Conservation (phyloP, 2,888 invertebrate genomes). For the Diadegma fenestrale region DNA sequence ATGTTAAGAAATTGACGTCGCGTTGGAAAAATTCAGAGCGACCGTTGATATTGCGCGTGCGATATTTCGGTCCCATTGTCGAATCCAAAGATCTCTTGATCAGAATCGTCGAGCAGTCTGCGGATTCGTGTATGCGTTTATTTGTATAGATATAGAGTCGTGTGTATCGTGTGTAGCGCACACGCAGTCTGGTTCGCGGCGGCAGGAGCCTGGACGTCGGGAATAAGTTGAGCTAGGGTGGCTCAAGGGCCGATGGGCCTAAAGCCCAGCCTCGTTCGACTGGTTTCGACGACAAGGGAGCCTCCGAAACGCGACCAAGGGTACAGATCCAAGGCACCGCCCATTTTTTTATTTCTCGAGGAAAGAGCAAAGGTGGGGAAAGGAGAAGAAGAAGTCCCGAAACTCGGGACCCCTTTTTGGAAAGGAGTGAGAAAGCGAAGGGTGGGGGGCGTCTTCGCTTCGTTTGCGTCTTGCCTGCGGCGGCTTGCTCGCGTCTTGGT, state of each 20-base stretch:
- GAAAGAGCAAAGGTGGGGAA: constrained; percentile 25
- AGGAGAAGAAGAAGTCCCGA: constrained; percentile 39
- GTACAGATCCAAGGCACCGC: constrained; percentile 82
- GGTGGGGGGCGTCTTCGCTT: constrained; percentile 18
- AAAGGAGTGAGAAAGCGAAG: not conserved
- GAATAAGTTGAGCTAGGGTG: constrained; percentile 32
- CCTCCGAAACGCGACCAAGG: constrained; percentile 73
- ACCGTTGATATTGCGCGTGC: constrained; percentile 6
- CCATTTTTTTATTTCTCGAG: constrained; percentile 82
- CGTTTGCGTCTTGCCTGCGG: constrained; percentile 57
- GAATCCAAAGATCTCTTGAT: constrained; percentile 68
- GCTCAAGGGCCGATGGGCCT: constrained; percentile 74
- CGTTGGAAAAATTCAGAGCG: not conserved
- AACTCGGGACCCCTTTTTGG: constrained; percentile 38
- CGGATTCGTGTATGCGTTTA: constrained; percentile 45
- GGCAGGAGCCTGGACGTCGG: constrained; percentile 15
- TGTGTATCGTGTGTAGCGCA: constrained; percentile 27
- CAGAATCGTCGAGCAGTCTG: constrained; percentile 66
- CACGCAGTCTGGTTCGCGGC: constrained; percentile 54
- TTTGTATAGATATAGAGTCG: not conserved
- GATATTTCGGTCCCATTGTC: constrained; percentile 61
- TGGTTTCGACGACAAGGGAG: constrained; percentile 66
- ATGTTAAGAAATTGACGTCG: not conserved
- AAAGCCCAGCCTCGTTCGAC: constrained; percentile 79
- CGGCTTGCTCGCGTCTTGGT: constrained; percentile 49